phyloP scores from a whole-genome alignment of 2,888 invertebrate genomes.

The Parthenolecanium corni region DNA sequence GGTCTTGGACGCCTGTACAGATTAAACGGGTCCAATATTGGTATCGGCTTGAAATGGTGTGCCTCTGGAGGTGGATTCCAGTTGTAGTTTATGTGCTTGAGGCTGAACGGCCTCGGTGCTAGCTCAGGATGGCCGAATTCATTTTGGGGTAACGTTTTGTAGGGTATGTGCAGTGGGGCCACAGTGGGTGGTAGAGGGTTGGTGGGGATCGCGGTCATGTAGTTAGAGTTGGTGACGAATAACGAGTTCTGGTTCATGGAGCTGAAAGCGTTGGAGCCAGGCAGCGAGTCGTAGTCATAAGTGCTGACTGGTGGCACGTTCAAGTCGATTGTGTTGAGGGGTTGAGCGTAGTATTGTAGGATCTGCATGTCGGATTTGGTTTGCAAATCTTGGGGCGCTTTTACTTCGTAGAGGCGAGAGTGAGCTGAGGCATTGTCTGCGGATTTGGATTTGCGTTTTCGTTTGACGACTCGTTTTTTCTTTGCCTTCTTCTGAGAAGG shows the following conservation, averaged over 20 bases:
- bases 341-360: slow-evolving; percentile 21
- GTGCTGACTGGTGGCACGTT: background rate
- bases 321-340: slow-evolving; percentile 6
- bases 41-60: background rate
- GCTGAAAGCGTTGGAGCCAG: too few species aligned
- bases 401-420: background rate
- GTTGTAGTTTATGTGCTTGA: background rate
- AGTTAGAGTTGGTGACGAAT: background rate
- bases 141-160: background rate
- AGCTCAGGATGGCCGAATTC: background rate
- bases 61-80: background rate
- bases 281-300: background rate
- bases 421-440: background rate
- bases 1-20: slow-evolving; percentile 3
- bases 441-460: background rate
- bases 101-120: background rate
- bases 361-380: slow-evolving; percentile 17
- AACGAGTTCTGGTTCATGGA: background rate
- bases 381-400: background rate
- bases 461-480: background rate
- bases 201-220: background rate
- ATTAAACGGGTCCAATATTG: slow-evolving; percentile 12
- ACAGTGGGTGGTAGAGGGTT: background rate
- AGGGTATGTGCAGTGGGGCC: background rate
- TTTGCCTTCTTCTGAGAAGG: background rate